A percentile compares a stretch with the other conserved stretches of the same genome.
Conservation (phyloP, 2,888 invertebrate species). For the Ichneumoninae sp. region DNA sequence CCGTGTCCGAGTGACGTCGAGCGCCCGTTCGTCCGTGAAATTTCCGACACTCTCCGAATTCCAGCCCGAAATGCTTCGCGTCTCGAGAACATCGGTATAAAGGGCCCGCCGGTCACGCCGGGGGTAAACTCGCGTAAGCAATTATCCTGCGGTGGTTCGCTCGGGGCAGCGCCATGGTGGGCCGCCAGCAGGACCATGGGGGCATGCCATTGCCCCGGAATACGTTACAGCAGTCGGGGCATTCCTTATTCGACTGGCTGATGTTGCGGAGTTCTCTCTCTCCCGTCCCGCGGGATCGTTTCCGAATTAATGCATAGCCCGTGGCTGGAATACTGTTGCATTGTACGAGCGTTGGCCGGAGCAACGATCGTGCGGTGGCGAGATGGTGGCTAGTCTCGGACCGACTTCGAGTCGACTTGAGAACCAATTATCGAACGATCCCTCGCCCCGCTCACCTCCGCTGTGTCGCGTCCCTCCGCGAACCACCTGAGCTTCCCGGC, state of each 20-base stretch:
- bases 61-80: background rate
- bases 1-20: background rate
- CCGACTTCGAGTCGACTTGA: constrained; percentile 66
- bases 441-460: constrained; percentile 32
- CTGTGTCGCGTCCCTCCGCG: constrained; percentile 20
- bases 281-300: constrained; percentile 71
- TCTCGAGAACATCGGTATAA: constrained; percentile 1
- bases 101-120: constrained; percentile 16
- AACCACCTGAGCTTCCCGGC: background rate
- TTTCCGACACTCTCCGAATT: background rate
- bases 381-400: constrained; percentile 27
- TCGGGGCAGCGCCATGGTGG: constrained; percentile 2
- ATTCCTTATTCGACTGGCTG: constrained; percentile 73
- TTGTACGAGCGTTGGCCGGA: constrained; percentile 18
- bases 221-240: constrained; percentile 63
- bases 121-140: constrained; percentile 47
- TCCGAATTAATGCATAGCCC: constrained; percentile 76
- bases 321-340: constrained; percentile 70
- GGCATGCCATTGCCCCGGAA: constrained; percentile 34
- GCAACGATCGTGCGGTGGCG: constrained; percentile 1
- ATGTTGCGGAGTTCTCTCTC: constrained; percentile 33
- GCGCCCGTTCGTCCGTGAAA: background rate
- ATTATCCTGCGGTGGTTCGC: constrained; percentile 50
- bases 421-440: constrained; percentile 75
- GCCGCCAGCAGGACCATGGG: background rate